Conservation (phyloP, 2,888 invertebrate genomes). For the Tenthredo amoena region DNA sequence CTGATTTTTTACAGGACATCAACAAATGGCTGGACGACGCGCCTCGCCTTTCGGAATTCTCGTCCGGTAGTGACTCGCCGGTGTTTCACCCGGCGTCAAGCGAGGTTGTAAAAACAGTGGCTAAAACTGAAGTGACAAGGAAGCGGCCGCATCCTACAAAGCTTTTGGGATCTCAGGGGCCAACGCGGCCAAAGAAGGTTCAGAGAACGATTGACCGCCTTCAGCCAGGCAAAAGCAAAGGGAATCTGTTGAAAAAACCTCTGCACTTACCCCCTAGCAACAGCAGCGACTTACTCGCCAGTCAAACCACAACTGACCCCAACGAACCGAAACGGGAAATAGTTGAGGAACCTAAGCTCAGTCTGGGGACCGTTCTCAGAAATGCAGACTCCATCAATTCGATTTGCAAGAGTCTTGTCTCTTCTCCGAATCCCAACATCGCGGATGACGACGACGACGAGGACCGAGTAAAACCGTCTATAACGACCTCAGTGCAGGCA, state of each 20-base stretch:
- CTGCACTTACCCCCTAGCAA: constrained; percentile 80
- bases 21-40: constrained; percentile 94
- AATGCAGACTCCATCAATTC: constrained; percentile 75
- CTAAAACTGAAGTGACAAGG: constrained; percentile 31
- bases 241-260: constrained; percentile 88
- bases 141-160: constrained; percentile 72
- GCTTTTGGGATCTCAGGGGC: constrained; percentile 71
- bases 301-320: constrained; percentile 81
- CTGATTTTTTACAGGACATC: constrained; percentile 85
- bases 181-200: constrained; percentile 80
- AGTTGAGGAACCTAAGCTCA: constrained; percentile 86
- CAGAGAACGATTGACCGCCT: constrained; percentile 91
- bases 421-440: constrained; percentile 73
- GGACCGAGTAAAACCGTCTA: constrained; percentile 66
- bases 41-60: constrained; percentile 87
- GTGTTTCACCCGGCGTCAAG: constrained; percentile 69
- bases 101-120: constrained; percentile 79
- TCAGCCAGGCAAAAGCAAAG: constrained; percentile 93
- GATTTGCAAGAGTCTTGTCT: constrained; percentile 74
- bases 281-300: constrained; percentile 77
- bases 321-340: constrained; percentile 80
- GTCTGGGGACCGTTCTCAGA: constrained; percentile 89
- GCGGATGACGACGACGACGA: constrained; percentile 77
- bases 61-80: constrained; percentile 89
- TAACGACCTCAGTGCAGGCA: constrained; percentile 62